phyloP scores from a whole-genome alignment of 2,888 invertebrate genomes.

The Enoplolaimus lenunculus region DNA sequence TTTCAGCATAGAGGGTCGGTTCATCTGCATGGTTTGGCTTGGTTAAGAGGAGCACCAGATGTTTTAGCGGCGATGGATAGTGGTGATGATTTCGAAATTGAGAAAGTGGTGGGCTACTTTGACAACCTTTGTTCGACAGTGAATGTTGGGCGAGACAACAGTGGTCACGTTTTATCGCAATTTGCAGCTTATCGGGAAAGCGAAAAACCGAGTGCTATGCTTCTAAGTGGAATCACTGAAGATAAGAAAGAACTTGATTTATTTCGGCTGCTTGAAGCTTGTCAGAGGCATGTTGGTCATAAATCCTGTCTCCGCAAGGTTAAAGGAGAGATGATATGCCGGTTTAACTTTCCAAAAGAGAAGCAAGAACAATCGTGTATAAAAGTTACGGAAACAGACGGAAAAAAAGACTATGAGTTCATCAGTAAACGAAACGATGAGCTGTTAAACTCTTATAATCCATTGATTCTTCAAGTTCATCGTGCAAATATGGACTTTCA shows the following conservation, averaged over 20 bases:
- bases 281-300: neutral
- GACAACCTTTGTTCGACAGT: neutral
- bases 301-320: neutral
- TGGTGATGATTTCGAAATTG: neutral
- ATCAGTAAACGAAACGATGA: neutral
- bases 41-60: neutral
- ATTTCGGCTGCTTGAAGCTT: neutral
- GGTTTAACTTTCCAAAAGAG: neutral
- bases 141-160: neutral
- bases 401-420: neutral
- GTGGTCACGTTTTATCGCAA: neutral
- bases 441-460: neutral
- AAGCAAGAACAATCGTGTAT: too few species aligned
- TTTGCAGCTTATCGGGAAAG: neutral
- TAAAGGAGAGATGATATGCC: neutral
- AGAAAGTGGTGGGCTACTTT: neutral
- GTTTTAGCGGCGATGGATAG: neutral
- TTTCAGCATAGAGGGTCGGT: neutral
- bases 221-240: neutral
- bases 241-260: neutral
- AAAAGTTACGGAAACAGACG: neutral
- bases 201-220: neutral
- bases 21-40: neutral
- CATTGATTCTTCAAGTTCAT: neutral
- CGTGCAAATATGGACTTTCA: neutral